Evolutionary conservation across 2,888 invertebrate species (phyloP).

Genomic region (Synanthedon vespiformis): DNA sequence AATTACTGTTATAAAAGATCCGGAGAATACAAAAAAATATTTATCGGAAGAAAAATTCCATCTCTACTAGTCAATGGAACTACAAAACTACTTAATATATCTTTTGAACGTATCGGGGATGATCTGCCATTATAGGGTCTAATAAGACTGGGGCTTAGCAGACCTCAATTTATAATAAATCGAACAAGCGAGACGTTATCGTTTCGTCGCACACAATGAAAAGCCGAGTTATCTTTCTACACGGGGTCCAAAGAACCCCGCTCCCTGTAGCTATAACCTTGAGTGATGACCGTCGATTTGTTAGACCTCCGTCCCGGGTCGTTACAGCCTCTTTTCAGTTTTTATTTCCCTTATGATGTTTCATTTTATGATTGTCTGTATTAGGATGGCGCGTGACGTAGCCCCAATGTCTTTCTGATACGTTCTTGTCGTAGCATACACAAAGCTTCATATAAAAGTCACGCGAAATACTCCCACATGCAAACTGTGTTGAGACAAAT

Average conservation of each 20-base stretch:
- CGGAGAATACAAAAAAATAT: too few relatives aligned
- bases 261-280: constrained; percentile 47
- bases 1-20: too few relatives aligned
- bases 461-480: too few relatives aligned
- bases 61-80: too few relatives aligned
- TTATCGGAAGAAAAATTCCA: too few relatives aligned
- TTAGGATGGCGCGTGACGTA: constrained; percentile 44
- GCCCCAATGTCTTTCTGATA: constrained; percentile 27
- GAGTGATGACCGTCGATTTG: constrained; percentile 66
- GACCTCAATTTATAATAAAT: constrained; percentile 56
- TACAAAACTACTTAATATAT: not conserved
- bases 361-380: constrained; percentile 63
- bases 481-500: too few relatives aligned
- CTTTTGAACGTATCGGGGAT: not conserved
- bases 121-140: constrained; percentile 24
- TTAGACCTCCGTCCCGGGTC: constrained; percentile 53
- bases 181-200: constrained; percentile 40
- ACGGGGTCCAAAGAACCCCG: constrained; percentile 16
- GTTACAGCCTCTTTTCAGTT: constrained; percentile 61
- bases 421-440: constrained; percentile 5
- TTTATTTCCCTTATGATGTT: constrained; percentile 64
- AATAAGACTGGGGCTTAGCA: constrained; percentile 35
- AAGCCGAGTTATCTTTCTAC: constrained; percentile 48
- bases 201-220: constrained; percentile 42
- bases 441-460: too few relatives aligned